Conservation (phyloP, 1,140 invertebrate species). For the Dryas iulia region DNA sequence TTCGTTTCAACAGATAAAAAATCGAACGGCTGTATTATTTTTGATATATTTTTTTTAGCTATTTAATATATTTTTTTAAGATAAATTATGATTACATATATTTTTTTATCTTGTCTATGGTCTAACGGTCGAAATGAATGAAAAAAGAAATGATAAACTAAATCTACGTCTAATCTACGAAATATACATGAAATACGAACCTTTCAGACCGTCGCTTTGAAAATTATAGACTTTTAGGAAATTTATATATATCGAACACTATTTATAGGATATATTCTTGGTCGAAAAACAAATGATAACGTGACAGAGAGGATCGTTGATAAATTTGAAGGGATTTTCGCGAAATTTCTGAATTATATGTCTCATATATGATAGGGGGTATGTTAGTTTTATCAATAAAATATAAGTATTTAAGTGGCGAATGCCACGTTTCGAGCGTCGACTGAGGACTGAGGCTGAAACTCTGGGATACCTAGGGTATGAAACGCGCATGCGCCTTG, state of each 20-base stretch:
- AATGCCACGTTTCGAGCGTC: constrained; percentile 16
- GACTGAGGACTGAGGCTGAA: constrained; percentile 27
- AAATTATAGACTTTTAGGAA: background rate
- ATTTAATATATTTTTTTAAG: constrained; percentile 2
- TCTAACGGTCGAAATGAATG: constrained; percentile 13
- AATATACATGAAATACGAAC: constrained; percentile 1
- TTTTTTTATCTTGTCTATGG: background rate
- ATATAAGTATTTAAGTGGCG: constrained; percentile 12
- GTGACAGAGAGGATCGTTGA: constrained; percentile 57
- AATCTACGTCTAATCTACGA: constrained; percentile 6
- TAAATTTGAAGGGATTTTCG: constrained; percentile 39
- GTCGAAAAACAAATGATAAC: constrained; percentile 71
- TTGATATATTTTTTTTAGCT: background rate
- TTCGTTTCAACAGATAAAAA: constrained; percentile 1
- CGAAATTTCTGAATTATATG: constrained; percentile 47
- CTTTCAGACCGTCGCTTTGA: background rate
- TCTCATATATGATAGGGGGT: constrained; percentile 64
- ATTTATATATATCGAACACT: constrained; percentile 42
- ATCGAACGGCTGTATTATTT: constrained; percentile 34
- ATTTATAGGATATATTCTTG: constrained; percentile 74
- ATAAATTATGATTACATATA: background rate
- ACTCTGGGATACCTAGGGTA: constrained; percentile 21
- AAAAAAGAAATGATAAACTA: constrained; percentile 18
- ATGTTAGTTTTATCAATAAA: constrained; percentile 3
- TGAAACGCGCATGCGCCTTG: constrained; percentile 50